Conservation (phyloP, 2,113 vertebrate genomes). For the Eudyptes chrysolophus region DNA sequence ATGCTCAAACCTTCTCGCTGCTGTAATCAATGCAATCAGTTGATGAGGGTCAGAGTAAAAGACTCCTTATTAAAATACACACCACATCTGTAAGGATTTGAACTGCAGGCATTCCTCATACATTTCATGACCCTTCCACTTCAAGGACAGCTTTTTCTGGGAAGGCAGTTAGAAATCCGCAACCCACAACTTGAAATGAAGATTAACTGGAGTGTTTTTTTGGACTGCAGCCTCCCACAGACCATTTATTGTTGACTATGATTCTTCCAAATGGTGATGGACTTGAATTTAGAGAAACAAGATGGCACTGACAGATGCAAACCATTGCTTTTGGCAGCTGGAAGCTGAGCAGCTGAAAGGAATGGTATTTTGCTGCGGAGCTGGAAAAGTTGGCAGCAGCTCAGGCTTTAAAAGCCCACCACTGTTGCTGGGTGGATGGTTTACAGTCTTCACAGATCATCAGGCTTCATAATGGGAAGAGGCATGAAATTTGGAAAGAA, state of each 20-base stretch:
- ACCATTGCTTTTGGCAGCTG: constrained; percentile 49
- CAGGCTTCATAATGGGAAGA: background rate
- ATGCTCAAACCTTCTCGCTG: background rate
- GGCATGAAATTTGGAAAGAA: background rate
- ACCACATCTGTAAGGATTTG: accelerated
- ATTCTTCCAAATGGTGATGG: background rate
- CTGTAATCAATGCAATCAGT: accelerated
- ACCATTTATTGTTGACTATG: background rate
- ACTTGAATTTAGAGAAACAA: background rate
- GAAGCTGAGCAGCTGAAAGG: constrained; percentile 30
- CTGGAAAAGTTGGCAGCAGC: constrained; percentile 6
- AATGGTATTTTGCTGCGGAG: background rate
- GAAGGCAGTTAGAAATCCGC: background rate
- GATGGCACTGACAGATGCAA: constrained; percentile 44
- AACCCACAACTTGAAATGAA: background rate
- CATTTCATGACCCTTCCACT: background rate
- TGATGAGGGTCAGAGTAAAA: too few relatives aligned
- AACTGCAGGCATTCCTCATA: background rate
- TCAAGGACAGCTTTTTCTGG: background rate
- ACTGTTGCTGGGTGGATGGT: background rate
- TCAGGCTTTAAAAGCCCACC: background rate
- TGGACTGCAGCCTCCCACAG: background rate
- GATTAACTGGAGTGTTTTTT: background rate
- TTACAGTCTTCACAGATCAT: background rate
- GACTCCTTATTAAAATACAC: background rate